Percentiles rank a stretch among this genome's conserved stretches.
Evolutionary conservation across 2,113 vertebrate species (phyloP).

Genomic region (Anarhynchus alexandrinus): DNA sequence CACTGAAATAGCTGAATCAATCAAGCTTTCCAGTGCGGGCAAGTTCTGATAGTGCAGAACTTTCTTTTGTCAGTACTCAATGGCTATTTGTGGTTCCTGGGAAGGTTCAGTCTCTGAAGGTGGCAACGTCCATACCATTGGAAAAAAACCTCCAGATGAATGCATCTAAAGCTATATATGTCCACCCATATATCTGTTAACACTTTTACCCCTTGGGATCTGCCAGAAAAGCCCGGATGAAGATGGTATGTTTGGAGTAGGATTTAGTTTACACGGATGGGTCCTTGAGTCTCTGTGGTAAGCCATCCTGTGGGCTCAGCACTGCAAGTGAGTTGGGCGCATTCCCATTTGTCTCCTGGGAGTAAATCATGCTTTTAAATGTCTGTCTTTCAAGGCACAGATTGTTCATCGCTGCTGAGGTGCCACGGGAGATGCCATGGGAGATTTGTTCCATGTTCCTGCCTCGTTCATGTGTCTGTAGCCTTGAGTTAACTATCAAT

Average conservation of each 20-base stretch:
- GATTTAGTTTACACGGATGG: neutral
- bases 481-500: neutral
- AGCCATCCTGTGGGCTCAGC: neutral
- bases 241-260: neutral
- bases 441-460: neutral
- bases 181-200: neutral
- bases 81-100: neutral
- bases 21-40: neutral
- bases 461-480: neutral
- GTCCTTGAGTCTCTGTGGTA: neutral
- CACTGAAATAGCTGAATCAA: neutral
- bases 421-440: neutral
- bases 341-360: neutral
- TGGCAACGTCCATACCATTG: rapidly evolving
- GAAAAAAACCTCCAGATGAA: neutral
- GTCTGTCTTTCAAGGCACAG: neutral
- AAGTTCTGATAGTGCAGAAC: neutral
- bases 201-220: neutral
- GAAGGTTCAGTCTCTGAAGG: neutral
- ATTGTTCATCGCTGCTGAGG: neutral
- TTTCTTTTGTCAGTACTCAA: neutral
- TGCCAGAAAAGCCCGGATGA: neutral
- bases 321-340: neutral
- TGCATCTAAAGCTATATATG: neutral
- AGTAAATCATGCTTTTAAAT: neutral